phyloP scores from a whole-genome alignment of 2,888 invertebrate genomes.

The Caenorhabditis sp. region DNA sequence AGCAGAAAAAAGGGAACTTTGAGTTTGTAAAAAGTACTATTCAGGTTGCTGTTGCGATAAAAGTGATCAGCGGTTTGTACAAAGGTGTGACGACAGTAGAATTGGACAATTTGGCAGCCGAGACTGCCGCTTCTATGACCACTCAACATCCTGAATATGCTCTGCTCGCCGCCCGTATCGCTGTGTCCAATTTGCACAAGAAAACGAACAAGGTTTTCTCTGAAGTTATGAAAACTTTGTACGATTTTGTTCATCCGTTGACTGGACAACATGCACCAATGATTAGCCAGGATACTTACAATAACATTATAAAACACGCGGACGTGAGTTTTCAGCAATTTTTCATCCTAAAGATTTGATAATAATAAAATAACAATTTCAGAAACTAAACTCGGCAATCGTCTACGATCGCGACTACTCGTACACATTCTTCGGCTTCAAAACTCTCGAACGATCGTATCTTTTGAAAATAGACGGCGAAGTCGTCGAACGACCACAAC shows the following conservation, averaged over 20 bases:
- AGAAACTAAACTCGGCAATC: conserved; percentile 87
- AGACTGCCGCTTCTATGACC: conserved; percentile 97
- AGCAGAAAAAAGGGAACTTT: no score
- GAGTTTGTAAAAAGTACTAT: no score
- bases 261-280: conserved; percentile 82
- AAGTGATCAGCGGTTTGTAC: conserved; percentile 93
- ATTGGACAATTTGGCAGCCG: conserved; percentile 95
- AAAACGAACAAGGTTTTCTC: conserved; percentile 85
- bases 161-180: conserved; percentile 80
- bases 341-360: conserved; percentile 6
- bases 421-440: conserved; percentile 99
- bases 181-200: conserved; percentile 95
- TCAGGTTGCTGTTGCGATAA: conserved; percentile 75
- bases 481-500: conserved; percentile 93
- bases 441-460: conserved; percentile 94
- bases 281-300: conserved; percentile 84
- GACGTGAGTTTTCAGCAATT: conserved; percentile 75
- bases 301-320: conserved; percentile 85
- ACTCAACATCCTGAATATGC: conserved; percentile 96
- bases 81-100: conserved; percentile 95
- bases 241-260: conserved; percentile 79
- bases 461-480: conserved; percentile 84
- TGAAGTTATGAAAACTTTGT: conserved; percentile 87
- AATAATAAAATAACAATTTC: no score
- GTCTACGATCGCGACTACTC: conserved; percentile 95